Evolutionary conservation across 2,888 invertebrate species (phyloP), one percentile per base, ranked within the genome.

Genomic region (Aleiodes testaceus): DNA sequence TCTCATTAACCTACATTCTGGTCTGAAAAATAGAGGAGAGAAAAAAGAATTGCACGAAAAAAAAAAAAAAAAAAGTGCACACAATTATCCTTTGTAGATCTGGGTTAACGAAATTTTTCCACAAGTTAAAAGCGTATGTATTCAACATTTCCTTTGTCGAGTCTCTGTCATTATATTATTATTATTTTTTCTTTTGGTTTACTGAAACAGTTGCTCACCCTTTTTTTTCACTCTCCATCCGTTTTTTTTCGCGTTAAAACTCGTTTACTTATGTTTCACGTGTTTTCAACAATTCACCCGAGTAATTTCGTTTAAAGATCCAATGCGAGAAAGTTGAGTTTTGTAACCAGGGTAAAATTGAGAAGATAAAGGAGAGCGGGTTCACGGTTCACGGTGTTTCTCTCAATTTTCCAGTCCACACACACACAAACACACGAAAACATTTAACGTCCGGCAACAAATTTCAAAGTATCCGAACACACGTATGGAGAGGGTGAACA

Each of bases 361-460:
- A 36, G 36, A 36, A 36, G n/a, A 16, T 47, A 7, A 47, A 16
- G 16, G 47, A 45, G 44, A 22, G 44, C 20, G 20, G n/a, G 22
- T 55, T 66, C 45, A 49, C 36, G 59, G 47, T 70, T 47, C 14
- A 55, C 12, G 42, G 59, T 22, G 42, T 68, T 68, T 55, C 66
- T 66, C 70, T 59, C 66, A 70, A 70, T 70, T 70, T 70, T 66
- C 66, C 42, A 30, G 14, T 30, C 47, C 6, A 69, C 26, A 63
- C 30, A 50, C 47, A 36, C 12, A 63, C 5, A 4, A 2, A 14
- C 14, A 14, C 12, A 45, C 12, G 36, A 36, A 36, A 36, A 66
- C 55, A 70, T 69, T 53, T 70, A 65, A 45, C 22, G 47, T 70
- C 16, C 47, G 55, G 47, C 42, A 59, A 66, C 66, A 66, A 70